Conservation (phyloP, 2,113 vertebrate species). For the Megaceryle torquata region DNA sequence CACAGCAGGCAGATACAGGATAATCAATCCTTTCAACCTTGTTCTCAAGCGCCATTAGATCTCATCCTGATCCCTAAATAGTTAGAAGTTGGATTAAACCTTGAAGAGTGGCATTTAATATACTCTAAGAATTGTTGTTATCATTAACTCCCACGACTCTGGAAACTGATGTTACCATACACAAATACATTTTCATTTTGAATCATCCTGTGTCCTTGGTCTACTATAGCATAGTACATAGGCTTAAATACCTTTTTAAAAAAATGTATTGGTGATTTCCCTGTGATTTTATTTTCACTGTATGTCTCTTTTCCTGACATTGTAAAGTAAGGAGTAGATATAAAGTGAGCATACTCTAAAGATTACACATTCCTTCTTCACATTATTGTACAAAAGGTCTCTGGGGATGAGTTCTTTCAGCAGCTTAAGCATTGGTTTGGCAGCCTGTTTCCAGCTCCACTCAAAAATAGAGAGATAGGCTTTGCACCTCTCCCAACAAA, state of each 20-base stretch:
- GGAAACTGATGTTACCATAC: neutral
- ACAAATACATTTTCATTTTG: slow-evolving; percentile 41
- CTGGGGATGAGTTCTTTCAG: slow-evolving; percentile 3
- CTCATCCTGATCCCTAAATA: slow-evolving; percentile 46
- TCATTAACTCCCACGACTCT: slow-evolving; percentile 26
- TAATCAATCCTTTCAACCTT: slow-evolving; percentile 56
- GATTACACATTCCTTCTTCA: neutral
- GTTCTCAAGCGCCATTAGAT: slow-evolving; percentile 44
- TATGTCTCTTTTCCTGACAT: neutral
- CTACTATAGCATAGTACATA: neutral
- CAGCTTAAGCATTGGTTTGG: neutral
- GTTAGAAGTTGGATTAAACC: slow-evolving; percentile 34
- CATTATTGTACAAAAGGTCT: neutral
- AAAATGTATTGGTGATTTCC: slow-evolving; percentile 1
- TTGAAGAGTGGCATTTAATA: slow-evolving; percentile 51
- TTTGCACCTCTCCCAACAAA: neutral
- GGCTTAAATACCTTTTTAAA: slow-evolving; percentile 9
- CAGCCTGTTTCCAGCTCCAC: neutral
- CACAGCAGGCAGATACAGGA: slow-evolving; percentile 40
- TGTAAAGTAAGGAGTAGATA: neutral
- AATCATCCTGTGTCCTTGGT: slow-evolving; percentile 33
- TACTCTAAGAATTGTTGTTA: slow-evolving; percentile 29
- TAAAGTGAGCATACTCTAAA: neutral
- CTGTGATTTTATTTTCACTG: neutral
- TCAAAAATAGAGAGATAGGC: neutral